Evolutionary conservation across 2,888 invertebrate species (phyloP).

Genomic region (Malachius bipustulatus): DNA sequence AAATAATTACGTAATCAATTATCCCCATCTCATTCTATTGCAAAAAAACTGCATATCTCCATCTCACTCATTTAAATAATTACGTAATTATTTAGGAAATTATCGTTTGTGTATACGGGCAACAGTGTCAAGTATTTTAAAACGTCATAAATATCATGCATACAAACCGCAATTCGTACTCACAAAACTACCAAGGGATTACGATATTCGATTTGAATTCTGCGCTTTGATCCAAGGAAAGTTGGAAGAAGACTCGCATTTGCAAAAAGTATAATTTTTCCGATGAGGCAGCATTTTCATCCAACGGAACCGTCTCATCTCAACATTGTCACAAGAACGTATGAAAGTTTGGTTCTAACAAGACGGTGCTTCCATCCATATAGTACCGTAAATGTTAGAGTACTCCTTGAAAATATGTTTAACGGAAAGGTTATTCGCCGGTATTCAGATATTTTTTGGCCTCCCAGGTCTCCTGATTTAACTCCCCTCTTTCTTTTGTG

Average conservation of each 20-base stretch:
- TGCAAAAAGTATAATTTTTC: constrained; percentile 1
- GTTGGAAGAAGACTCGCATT: constrained; percentile 9
- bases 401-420: constrained; percentile 10
- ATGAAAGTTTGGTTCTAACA: constrained; percentile 8
- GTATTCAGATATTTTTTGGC: constrained; percentile 12
- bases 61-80: too few relatives aligned
- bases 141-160: constrained; percentile 4
- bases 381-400: constrained; percentile 12
- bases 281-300: neutral
- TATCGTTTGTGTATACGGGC: too few relatives aligned
- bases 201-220: constrained; percentile 9
- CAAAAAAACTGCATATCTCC: too few relatives aligned
- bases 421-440: constrained; percentile 11
- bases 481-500: constrained; percentile 9
- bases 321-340: constrained; percentile 6
- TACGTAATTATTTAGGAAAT: too few relatives aligned
- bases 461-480: constrained; percentile 12
- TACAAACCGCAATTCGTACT: constrained; percentile 3
- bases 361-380: constrained; percentile 12
- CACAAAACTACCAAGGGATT: constrained; percentile 9
- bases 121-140: constrained; percentile 7
- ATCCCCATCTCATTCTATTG: too few relatives aligned
- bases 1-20: too few relatives aligned
- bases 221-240: constrained; percentile 13
- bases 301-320: constrained; percentile 1